Percentiles rank a stretch among this genome's conserved stretches.
phyloP scores from a whole-genome alignment of 2,797 vertebrate species.

The Pogoniulus pusillus region DNA sequence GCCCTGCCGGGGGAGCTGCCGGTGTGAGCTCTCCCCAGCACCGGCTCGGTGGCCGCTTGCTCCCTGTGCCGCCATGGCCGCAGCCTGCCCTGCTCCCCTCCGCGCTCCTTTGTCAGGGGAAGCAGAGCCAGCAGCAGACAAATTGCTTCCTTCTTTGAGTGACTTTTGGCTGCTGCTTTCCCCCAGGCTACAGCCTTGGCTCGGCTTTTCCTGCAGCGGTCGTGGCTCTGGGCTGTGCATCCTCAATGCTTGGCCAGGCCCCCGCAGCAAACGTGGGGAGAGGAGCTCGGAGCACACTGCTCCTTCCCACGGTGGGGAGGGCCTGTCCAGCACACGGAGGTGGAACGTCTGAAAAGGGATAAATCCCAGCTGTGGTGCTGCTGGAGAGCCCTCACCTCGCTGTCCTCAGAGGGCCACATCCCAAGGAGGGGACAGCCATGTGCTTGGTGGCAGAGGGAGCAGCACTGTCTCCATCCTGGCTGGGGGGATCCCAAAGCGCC shows the following conservation, averaged over 20 bases:
- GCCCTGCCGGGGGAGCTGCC: constrained; percentile 17
- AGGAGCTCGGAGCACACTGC: background rate
- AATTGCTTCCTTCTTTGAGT: constrained; percentile 63
- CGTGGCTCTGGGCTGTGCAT: background rate
- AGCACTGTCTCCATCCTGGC: background rate
- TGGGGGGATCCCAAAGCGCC: background rate
- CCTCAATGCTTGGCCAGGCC: constrained; percentile 29
- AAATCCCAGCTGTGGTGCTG: accelerated
- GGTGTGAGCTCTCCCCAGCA: background rate
- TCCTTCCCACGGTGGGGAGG: background rate
- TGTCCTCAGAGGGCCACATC: accelerated
- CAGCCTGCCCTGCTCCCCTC: background rate
- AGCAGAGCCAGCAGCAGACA: constrained; percentile 44
- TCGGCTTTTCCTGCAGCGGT: background rate
- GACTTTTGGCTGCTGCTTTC: constrained; percentile 54
- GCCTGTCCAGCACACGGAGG: background rate
- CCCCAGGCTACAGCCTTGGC: constrained; percentile 6
- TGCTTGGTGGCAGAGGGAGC: accelerated
- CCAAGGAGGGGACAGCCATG: background rate
- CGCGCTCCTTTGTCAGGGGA: background rate
- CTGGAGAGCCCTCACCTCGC: accelerated
- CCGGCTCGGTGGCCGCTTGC: background rate
- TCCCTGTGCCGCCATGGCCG: accelerated
- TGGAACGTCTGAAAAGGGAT: background rate
- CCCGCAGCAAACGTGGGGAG: background rate